Conservation (phyloP, 2,113 vertebrate genomes). For the Vulpes vulpes region DNA sequence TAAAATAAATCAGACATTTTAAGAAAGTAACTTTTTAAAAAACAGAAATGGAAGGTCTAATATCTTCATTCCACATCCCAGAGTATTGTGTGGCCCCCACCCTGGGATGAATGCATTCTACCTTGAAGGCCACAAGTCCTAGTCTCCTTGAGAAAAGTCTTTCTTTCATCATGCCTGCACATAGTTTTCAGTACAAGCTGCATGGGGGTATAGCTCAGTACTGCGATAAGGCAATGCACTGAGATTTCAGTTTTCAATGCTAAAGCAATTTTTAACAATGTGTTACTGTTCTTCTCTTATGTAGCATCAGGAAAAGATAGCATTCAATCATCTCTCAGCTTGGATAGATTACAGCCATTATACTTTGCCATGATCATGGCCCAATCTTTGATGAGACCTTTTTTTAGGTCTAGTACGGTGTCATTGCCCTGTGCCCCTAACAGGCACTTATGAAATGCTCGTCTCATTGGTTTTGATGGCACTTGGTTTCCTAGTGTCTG, state of each 20-base stretch:
- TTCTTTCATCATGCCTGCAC: neutral
- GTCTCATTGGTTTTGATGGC: slow-evolving; percentile 55
- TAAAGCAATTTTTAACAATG: slow-evolving; percentile 48
- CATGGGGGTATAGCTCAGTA: neutral
- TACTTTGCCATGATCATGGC: neutral
- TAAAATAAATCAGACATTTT: slow-evolving; percentile 12
- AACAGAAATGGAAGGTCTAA: neutral
- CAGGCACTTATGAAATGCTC: neutral
- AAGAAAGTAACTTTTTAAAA: slow-evolving; percentile 35
- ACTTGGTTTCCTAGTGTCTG: slow-evolving; percentile 16
- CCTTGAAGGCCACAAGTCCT: neutral
- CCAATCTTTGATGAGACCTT: slow-evolving; percentile 5
- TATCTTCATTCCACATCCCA: neutral
- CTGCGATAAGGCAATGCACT: neutral
- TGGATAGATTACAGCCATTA: neutral
- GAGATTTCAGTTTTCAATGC: slow-evolving; percentile 39
- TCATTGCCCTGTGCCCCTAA: neutral
- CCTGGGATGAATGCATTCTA: neutral
- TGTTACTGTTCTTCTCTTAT: neutral
- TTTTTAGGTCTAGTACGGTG: neutral
- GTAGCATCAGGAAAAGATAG: neutral
- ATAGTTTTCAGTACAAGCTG: neutral
- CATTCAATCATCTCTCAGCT: slow-evolving; percentile 2
- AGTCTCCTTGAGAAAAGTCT: neutral
- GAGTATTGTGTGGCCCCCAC: neutral